Evolutionary conservation across 1,140 invertebrate genomes (phyloP).

Genomic region (Caenorhabditis briggsae): DNA sequence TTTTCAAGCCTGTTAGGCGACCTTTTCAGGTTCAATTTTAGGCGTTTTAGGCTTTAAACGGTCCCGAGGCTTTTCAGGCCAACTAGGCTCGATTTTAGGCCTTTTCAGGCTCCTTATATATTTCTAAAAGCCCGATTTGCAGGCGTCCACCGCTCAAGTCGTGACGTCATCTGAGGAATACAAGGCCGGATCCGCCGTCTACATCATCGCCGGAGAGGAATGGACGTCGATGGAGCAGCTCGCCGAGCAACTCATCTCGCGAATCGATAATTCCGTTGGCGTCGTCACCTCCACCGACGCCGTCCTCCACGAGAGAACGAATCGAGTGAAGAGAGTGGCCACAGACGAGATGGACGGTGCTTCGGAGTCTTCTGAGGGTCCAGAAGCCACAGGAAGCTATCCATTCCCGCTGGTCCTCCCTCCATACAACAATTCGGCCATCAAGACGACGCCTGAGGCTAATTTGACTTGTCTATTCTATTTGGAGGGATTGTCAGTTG

Average conservation of each 20-base stretch:
- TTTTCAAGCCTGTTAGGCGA: too few relatives aligned
- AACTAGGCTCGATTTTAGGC: neutral
- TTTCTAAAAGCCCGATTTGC: neutral
- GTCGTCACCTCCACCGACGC: slow-evolving; percentile 31
- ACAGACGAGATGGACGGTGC: slow-evolving; percentile 22
- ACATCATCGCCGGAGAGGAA: slow-evolving; percentile 53
- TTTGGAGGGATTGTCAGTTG: slow-evolving; percentile 22
- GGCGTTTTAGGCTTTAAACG: too few relatives aligned
- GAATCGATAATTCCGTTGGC: slow-evolving; percentile 12
- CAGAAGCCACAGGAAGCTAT: neutral
- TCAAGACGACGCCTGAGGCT: neutral
- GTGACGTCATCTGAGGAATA: neutral
- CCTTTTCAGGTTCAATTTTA: too few relatives aligned
- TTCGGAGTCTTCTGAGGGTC: neutral
- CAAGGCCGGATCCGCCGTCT: slow-evolving; percentile 17
- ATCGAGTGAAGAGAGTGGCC: slow-evolving; percentile 46
- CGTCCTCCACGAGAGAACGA: slow-evolving; percentile 1
- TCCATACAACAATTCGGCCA: neutral
- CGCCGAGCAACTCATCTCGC: slow-evolving; percentile 25
- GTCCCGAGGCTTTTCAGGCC: too few relatives aligned
- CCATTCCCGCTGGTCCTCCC: slow-evolving; percentile 47
- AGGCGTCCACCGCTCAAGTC: slow-evolving; percentile 10
- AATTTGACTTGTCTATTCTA: slow-evolving; percentile 21
- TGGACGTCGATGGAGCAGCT: slow-evolving; percentile 51
- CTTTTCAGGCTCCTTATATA: too few relatives aligned